Evolutionary conservation across 2,113 vertebrate genomes (phyloP).

Genomic region (Naja naja): DNA sequence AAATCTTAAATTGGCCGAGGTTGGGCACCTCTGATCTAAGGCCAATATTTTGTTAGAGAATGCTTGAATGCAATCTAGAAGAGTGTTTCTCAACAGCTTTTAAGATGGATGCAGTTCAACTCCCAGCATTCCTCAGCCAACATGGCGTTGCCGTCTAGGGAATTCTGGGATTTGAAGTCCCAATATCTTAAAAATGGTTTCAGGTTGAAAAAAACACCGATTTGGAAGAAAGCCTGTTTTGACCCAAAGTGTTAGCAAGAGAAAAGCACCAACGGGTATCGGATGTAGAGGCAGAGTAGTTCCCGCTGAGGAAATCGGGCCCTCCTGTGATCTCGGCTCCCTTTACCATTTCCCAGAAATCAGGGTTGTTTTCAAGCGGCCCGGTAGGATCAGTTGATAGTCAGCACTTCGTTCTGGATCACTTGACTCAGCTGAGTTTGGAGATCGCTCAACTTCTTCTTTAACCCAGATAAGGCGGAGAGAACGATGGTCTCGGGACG

Average conservation of each 20-base stretch:
- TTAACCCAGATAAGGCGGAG: constrained; percentile 87
- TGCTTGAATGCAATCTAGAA: not conserved
- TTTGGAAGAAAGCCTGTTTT: not conserved
- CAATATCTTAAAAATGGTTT: not conserved
- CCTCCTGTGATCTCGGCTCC: no score
- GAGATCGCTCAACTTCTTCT: constrained; percentile 95
- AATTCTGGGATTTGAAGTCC: not conserved
- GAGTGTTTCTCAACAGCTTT: not conserved
- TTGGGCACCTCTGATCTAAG: not conserved
- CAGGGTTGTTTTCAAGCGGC: not conserved
- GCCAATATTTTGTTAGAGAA: not conserved
- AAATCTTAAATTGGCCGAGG: not conserved
- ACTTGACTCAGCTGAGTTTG: constrained; percentile 97
- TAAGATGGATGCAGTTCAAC: not conserved
- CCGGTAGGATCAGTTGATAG: constrained; percentile 80
- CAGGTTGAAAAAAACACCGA: not conserved
- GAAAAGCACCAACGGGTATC: not conserved
- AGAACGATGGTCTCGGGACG: constrained; percentile 95
- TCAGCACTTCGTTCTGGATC: constrained; percentile 95
- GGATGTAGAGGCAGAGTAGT: not conserved
- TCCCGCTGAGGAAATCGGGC: not conserved
- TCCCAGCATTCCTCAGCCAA: not conserved
- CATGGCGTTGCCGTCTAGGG: not conserved
- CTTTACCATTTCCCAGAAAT: not conserved
- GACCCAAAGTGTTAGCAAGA: not conserved